Percentiles rank a stretch among this genome's conserved stretches.
Evolutionary conservation across 2,888 invertebrate genomes (phyloP).

Genomic region (Drosophila aldrichi): DNA sequence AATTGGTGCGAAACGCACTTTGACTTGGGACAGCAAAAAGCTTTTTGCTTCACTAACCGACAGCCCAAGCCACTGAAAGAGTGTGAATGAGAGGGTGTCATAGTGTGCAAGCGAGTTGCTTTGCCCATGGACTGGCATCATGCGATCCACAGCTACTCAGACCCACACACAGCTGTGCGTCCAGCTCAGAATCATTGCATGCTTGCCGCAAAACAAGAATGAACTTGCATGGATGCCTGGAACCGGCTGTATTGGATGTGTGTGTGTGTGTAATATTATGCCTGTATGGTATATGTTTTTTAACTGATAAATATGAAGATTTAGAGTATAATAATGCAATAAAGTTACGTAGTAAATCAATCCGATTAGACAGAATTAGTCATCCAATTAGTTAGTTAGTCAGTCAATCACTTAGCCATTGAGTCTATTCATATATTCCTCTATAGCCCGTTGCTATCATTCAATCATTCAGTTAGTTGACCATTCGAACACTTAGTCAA

Average conservation of each 20-base stretch:
- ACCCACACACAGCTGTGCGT: conserved; percentile 31
- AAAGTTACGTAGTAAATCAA: neutral
- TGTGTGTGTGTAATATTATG: conserved; percentile 9
- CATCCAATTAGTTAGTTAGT: neutral
- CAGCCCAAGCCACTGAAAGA: neutral
- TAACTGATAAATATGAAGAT: neutral
- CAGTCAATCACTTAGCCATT: neutral
- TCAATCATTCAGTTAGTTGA: neutral
- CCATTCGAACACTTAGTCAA: neutral
- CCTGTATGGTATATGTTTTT: neutral
- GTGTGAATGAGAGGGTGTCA: neutral
- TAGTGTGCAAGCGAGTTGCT: conserved; percentile 7
- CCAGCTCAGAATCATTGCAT: conserved; percentile 31
- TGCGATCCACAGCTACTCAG: conserved; percentile 43
- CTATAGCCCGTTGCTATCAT: no score
- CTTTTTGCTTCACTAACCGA: conserved; percentile 45
- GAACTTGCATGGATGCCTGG: neutral
- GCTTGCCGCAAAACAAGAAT: conserved; percentile 29
- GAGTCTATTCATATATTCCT: no score
- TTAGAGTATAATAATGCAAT: neutral
- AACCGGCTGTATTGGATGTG: conserved; percentile 17
- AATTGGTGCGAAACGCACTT: conserved; percentile 80
- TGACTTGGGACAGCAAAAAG: conserved; percentile 69
- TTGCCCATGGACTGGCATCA: conserved; percentile 60
- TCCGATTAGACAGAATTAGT: no score